These are phyloP conservation scores for Apus apus DNA, from an alignment of 2,113 vertebrate genomes.

Conservation along the genomic window DNA sequence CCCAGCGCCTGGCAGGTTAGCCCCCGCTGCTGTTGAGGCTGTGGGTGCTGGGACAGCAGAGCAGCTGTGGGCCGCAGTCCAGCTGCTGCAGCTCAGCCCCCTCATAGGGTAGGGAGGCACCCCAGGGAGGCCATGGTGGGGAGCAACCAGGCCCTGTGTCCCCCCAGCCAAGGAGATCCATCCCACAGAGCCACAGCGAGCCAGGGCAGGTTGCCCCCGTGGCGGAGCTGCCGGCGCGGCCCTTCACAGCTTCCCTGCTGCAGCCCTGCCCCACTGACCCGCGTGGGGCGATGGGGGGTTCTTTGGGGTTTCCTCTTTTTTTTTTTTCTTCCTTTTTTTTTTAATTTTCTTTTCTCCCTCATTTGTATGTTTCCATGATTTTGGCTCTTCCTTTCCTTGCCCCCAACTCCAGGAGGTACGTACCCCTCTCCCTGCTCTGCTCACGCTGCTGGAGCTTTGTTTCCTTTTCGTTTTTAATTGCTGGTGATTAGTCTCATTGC, in stretches of 20 bases:
- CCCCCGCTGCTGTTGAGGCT: rapidly evolving
- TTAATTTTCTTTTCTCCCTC: slow-evolving; percentile 95
- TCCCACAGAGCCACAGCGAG: slow-evolving; percentile 37
- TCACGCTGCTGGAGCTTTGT: slow-evolving; percentile 83
- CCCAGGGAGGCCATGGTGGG: not conserved
- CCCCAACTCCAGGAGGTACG: slow-evolving; percentile 96
- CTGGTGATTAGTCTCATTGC: slow-evolving; percentile 76
- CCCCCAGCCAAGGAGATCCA: not conserved
- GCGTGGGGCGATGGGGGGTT: slow-evolving; percentile 33
- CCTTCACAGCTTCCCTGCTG: slow-evolving; percentile 9
- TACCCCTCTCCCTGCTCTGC: slow-evolving; percentile 85
- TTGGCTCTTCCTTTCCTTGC: slow-evolving; percentile 95
- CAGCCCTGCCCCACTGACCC: not conserved
- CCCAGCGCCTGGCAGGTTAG: not conserved
- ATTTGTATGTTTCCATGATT: slow-evolving; percentile 94
- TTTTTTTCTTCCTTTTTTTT: slow-evolving; percentile 65
- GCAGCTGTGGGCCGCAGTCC: not conserved
- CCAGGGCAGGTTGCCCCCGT: not conserved
- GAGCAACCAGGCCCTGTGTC: not conserved
- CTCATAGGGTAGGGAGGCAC: not conserved
- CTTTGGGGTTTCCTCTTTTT: slow-evolving; percentile 30
- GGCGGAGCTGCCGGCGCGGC: not conserved
- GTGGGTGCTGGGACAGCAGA: no score
- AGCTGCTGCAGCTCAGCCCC: rapidly evolving
- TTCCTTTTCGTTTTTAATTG: slow-evolving; percentile 73